phyloP scores from a whole-genome alignment of 1,140 invertebrate genomes.

The Lerema accius region DNA sequence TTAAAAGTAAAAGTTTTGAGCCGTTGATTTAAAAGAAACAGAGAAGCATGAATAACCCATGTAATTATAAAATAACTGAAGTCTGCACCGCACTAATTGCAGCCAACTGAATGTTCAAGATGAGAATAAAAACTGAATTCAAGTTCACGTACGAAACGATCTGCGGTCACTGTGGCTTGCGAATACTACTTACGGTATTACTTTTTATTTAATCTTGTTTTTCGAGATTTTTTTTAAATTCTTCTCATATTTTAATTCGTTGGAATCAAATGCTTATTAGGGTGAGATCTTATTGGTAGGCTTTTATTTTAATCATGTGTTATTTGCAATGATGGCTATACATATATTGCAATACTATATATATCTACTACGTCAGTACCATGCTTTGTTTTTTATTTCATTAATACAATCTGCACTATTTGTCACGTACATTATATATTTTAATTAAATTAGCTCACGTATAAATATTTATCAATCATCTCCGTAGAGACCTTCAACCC shows the following conservation, averaged over 20 bases:
- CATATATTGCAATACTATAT: no score
- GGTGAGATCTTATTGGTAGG: no score
- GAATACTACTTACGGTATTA: constrained; percentile 34
- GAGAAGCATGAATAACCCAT: constrained; percentile 28
- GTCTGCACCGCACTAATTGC: not conserved
- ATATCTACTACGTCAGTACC: no score
- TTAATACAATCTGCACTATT: no score
- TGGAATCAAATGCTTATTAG: no score
- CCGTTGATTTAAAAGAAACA: constrained; percentile 36
- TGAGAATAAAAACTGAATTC: constrained; percentile 45
- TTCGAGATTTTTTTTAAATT: not conserved
- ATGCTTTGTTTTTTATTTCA: no score
- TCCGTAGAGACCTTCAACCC: not conserved
- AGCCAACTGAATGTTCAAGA: constrained; percentile 22
- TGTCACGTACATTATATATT: no score
- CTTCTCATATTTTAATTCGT: no score
- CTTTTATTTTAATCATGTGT: no score
- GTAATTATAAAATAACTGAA: constrained; percentile 13
- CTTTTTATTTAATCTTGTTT: constrained; percentile 33
- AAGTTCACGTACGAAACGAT: constrained; percentile 46
- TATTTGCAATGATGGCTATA: no score
- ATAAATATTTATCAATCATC: no score
- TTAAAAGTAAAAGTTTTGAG: constrained; percentile 39
- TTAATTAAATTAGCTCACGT: no score
- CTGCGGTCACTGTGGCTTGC: constrained; percentile 48